Base-by-base conservation (phyloP, 1,140 invertebrate species). In the Drosophila tropicalis region DNA sequence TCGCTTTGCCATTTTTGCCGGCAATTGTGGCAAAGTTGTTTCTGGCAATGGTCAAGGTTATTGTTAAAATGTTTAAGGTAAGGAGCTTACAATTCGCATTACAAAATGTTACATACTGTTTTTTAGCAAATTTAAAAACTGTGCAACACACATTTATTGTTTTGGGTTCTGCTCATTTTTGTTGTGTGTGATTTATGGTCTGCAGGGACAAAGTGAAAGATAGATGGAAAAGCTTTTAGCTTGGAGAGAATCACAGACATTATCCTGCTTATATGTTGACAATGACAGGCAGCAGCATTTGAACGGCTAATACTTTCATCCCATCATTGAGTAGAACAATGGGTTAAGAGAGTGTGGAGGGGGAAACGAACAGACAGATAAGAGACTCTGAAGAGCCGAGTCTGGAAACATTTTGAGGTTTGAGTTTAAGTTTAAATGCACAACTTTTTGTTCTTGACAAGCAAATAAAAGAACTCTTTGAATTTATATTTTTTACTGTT, bases 181-280 rank as follows among this genome's bases (percentile, higher is more conserved):
- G 44, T 54, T 25, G 5, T 67, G 5, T 19, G 60, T 76, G 70
- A 72, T 76, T 76, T 76, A 68, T 76, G 64, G 47, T 13, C 47
- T 40, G 36, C 36, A n/a, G 47, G 54, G 81, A 58, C 69, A 79
- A 64, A 10, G 22, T 12, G 12, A 39, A 39, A 39, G 10, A 39
- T 13, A 39, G 63, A 40, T 61, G 57, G 22, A 41, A 51, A 86
- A 74, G 82, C 81, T 81, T 77, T 84, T 78, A 86, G 70, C 62
- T 55, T 12, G 51, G 29, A 29, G 29, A 29, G 29, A 29, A 29
- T 67, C 73, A 71, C 70, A 39, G 36, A 39, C 36, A 39, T 39
- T 39, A 39, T 39, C 12, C 12, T 13, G 36, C 36, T 39, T 13
- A 13, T 39, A 39, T 39, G 36, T 72, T 67, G 76, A 17, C 62